Base-by-base conservation (phyloP, 2,888 invertebrate genomes). In the Sphaerolaimus hirsutus region DNA sequence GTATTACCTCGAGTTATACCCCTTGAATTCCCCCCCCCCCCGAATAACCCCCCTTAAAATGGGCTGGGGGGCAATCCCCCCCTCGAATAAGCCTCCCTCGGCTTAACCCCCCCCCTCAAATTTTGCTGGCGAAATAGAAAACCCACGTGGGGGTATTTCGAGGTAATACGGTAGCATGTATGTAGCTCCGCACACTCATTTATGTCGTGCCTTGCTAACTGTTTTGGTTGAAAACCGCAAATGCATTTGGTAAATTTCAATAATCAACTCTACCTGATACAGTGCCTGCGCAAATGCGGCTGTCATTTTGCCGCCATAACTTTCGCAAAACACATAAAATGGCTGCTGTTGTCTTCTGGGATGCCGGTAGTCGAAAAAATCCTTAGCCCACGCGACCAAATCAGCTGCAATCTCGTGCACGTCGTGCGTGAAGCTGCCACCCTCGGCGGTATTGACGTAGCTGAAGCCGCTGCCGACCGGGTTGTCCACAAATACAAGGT, bases 281-380 rank as follows among this genome's bases (percentile, higher is more conserved):
- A 72, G 57, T 25, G 60, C 59, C 40, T 68, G 62, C 10, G 77
- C 81, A 63, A 84, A 82, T 57, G 81, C 81, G 1, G 78, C 75
- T 0, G 80, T 78, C 82, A 84, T 84, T 68, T 86, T 87, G 1
- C 84, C 86, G 21, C 86, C 86, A 63, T 86, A 86, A 0, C 83
- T 83, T 64, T 87, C 83, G 24, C 78, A 78, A 58, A 81, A 79
- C 50, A 86, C 79, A 60, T 83, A 84, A 32, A 81, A 68, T 1
- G 81, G 77, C 0, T 77, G 73, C 12, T 66, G 68, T 61, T 74
- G 71, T 58, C 83, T 83, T 56, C 76, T 73, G 0, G 79, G 74
- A 58, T 77, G 69, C 17, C 12, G 23, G 2, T 36, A 36, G 36
- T 7, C 5, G 54, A 79, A 75, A 64, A 86, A 80, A 5, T 70